Percentiles rank a stretch among this genome's conserved stretches.
Evolutionary conservation across 2,797 vertebrate genomes (phyloP).

Genomic region (Apogon talboti): DNA sequence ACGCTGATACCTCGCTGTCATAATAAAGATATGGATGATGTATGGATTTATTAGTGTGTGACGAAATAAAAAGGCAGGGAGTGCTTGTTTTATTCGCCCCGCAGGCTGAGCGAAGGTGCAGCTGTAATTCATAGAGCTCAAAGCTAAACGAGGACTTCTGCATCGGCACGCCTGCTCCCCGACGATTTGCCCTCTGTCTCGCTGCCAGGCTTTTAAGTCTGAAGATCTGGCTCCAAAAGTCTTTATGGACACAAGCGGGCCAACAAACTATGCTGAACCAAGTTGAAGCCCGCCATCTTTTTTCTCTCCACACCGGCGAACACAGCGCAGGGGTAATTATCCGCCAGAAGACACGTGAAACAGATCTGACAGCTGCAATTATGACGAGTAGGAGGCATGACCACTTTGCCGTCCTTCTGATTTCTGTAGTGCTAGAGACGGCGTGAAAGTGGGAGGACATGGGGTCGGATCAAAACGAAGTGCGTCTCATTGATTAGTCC

Average conservation of each 20-base stretch:
- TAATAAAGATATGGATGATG: not conserved
- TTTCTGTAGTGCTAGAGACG: constrained; percentile 26
- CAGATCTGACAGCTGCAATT: constrained; percentile 65
- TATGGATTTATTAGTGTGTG: constrained; percentile 14
- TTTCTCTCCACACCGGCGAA: constrained; percentile 9
- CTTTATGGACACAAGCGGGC: constrained; percentile 24
- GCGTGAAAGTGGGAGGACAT: too few species aligned
- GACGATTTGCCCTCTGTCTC: not conserved
- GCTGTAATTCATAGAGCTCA: not conserved
- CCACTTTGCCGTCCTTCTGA: constrained; percentile 32
- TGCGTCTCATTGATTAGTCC: too few species aligned
- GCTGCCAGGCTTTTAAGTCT: constrained; percentile 16
- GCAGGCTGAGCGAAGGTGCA: constrained; percentile 19
- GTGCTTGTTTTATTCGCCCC: not conserved
- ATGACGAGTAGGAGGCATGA: constrained; percentile 47
- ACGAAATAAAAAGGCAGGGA: not conserved
- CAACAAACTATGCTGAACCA: constrained; percentile 27
- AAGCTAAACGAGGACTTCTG: constrained; percentile 11
- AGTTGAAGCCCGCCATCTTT: constrained; percentile 1
- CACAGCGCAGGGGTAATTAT: constrained; percentile 56
- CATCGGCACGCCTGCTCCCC: not conserved
- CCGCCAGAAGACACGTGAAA: constrained; percentile 47
- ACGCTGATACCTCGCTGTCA: constrained; percentile 28
- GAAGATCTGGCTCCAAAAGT: constrained; percentile 16
- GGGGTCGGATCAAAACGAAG: too few species aligned